Base-by-base conservation (phyloP, 1,140 invertebrate genomes). In the Macrotrachela quadricornifera region DNA sequence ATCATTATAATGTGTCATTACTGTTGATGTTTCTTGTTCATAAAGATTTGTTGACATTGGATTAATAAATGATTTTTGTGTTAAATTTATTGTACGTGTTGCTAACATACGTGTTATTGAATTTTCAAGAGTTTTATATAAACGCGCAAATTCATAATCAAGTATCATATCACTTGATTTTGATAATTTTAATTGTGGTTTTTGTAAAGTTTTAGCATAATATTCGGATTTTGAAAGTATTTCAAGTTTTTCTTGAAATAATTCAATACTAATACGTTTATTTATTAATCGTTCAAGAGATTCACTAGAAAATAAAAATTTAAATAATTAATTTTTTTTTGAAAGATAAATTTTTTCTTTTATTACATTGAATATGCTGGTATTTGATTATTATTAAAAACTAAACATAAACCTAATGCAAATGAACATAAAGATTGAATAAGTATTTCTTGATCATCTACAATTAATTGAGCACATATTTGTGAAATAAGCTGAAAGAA, bases 101-200 rank as follows among this genome's bases (percentile, higher is more conserved):
- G 2, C 8, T 30, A 30, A 30, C 21, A 30, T 30, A 4, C 21
- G 21, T 30, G 21, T 30, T 39, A 17, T 10, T 18, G 11, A 38
- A 71, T 71, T 67, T 66, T 74, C 73, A 56, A 71, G 55, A 38
- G 55, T 57, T 60, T 73, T 74, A 59, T 71, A 84, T 12, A 92
- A 69, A 62, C 79, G 79, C 62, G 85, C 91, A 72, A 95, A 99
- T 67, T 94, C 84, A 68, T 86, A 86, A 68, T 99, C 92, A 49
- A 96, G 76, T 21, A 92, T 71, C 16, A 95, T 73, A 58, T 94
- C 85, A 12, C 71, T 72, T 9, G 83, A 71, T 57, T 78, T 70
- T 6, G 40, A 18, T 38, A 44, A 64, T 64, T 79, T 81, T 6
- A 85, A 75, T 66, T 95, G 85, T 1, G 91, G 88, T 64, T 86